Conservation (phyloP, 2,113 vertebrate genomes). For the Ceyx melanurus region DNA sequence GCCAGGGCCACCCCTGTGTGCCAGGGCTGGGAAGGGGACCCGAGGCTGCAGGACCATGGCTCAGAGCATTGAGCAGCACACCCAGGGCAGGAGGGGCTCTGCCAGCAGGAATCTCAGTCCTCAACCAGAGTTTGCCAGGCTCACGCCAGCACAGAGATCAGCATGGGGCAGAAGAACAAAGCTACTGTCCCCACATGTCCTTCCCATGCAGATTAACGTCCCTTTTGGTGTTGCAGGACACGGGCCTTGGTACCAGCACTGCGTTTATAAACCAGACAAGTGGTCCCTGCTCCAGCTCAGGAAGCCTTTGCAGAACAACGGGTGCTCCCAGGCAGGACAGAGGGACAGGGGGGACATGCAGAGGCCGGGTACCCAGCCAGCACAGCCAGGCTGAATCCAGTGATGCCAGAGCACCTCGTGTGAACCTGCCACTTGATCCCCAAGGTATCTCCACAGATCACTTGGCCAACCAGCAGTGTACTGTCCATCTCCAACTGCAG, state of each 20-base stretch:
- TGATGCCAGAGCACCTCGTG: background rate
- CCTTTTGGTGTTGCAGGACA: background rate
- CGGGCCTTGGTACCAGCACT: background rate
- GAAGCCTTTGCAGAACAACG: background rate
- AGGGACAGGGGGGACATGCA: background rate
- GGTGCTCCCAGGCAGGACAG: background rate
- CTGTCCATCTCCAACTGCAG: background rate
- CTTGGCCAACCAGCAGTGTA: background rate
- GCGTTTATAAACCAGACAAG: background rate
- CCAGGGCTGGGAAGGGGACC: background rate
- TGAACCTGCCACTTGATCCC: accelerated
- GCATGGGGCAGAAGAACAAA: background rate
- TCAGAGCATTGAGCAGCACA: accelerated
- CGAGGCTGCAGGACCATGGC: background rate
- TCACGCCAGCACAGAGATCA: accelerated
- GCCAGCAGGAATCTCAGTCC: background rate
- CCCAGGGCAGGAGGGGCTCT: background rate
- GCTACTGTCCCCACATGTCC: background rate
- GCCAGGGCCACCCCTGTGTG: background rate
- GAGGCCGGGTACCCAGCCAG: accelerated
- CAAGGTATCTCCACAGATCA: background rate
- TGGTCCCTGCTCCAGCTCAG: background rate
- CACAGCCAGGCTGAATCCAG: background rate
- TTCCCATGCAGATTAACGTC: background rate
- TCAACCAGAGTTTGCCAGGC: background rate